Evolutionary conservation across 2,888 invertebrate species (phyloP).

Genomic region (Nysson spinosus): DNA sequence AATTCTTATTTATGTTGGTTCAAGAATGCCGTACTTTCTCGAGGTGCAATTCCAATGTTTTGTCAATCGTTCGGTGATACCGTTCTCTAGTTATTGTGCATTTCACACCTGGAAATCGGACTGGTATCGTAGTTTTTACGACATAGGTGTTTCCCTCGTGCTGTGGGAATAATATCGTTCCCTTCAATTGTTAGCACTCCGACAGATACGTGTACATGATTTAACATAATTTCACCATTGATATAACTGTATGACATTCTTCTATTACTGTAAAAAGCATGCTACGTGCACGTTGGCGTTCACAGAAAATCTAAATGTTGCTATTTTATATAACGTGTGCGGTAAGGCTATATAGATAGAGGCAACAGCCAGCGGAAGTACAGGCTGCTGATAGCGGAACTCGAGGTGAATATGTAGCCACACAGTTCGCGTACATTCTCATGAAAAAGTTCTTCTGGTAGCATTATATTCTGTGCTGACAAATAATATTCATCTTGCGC

Average conservation of each 20-base stretch:
- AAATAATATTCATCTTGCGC: too few relatives aligned
- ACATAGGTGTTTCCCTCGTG: too few relatives aligned
- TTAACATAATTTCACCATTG: background rate
- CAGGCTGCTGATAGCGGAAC: constrained; percentile 64
- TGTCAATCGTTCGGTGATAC: constrained; percentile 4
- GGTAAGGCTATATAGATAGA: constrained; percentile 50
- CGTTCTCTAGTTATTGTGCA: constrained; percentile 1
- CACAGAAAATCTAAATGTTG: constrained; percentile 11
- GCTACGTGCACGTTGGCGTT: background rate
- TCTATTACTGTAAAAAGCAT: background rate
- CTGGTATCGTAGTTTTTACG: background rate
- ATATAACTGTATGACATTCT: background rate
- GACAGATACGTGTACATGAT: background rate
- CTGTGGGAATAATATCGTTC: too few relatives aligned
- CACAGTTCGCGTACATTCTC: constrained; percentile 49
- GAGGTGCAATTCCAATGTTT: constrained; percentile 10
- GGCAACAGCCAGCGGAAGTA: constrained; percentile 62
- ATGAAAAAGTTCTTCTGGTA: constrained; percentile 45
- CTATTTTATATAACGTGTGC: constrained; percentile 50
- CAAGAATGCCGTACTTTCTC: constrained; percentile 35
- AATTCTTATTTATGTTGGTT: constrained; percentile 37
- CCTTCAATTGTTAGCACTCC: background rate
- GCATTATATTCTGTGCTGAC: background rate
- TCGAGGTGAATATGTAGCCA: constrained; percentile 55
- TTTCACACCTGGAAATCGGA: background rate